These are phyloP conservation scores for Drosophila acutilabella DNA, from an alignment of 2,888 invertebrate species.

Conservation along the genomic window DNA sequence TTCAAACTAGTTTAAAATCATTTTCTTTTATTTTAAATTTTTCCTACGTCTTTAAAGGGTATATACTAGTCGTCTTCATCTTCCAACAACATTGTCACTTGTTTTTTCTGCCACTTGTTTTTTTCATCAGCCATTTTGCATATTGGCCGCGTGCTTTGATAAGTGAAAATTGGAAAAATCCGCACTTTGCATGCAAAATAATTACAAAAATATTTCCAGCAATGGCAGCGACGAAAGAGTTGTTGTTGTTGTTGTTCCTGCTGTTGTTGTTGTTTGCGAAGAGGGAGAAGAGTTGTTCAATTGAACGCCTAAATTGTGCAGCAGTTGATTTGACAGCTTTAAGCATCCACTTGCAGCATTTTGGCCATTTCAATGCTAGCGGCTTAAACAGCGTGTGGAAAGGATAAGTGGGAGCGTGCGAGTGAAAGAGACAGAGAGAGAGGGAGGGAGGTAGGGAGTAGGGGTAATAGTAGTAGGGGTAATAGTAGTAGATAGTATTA, in stretches of 20 bases:
- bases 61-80: slow-evolving; percentile 5
- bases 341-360: slow-evolving; percentile 62
- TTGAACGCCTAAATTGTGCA: slow-evolving; percentile 74
- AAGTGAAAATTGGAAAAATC: slow-evolving; percentile 81
- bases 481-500: slow-evolving; percentile 11
- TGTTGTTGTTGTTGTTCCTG: slow-evolving; percentile 20
- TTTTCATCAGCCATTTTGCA: slow-evolving; percentile 60
- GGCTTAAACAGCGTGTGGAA: slow-evolving; percentile 38
- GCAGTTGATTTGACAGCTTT: slow-evolving; percentile 71
- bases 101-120: slow-evolving; percentile 34
- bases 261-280: slow-evolving; percentile 21
- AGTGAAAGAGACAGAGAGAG: background rate
- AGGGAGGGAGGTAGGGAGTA: background rate
- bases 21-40: background rate
- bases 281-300: slow-evolving; percentile 30
- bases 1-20: no score
- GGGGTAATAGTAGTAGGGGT: slow-evolving; percentile 5
- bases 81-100: background rate
- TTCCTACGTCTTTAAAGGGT: slow-evolving; percentile 11
- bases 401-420: slow-evolving; percentile 24
- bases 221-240: slow-evolving; percentile 29
- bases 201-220: slow-evolving; percentile 75
- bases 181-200: slow-evolving; percentile 79
- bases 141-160: slow-evolving; percentile 78
- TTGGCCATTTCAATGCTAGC: slow-evolving; percentile 63